Conservation (phyloP, 1,140 invertebrate species). For the Charaxes varanes region DNA sequence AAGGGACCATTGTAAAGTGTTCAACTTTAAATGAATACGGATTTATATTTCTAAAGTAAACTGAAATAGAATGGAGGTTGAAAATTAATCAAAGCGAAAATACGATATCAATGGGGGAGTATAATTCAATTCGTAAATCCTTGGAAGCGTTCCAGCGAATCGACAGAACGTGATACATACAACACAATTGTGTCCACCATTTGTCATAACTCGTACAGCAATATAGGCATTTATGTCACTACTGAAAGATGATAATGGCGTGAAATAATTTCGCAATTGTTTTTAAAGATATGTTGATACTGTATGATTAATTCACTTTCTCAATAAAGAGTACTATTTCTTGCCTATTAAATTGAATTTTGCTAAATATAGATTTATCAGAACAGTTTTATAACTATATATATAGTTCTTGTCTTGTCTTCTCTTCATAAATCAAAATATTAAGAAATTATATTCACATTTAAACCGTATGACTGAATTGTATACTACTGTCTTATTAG, state of each 20-base stretch:
- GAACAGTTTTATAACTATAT: too few species aligned
- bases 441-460: too few species aligned
- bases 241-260: conserved; percentile 18
- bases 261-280: conserved; percentile 20
- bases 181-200: conserved; percentile 22
- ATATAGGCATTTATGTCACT: conserved; percentile 23
- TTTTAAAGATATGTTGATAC: conserved; percentile 28
- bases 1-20: too few species aligned
- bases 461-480: too few species aligned
- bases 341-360: too few species aligned
- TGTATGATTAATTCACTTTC: conserved; percentile 28
- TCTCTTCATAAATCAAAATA: too few species aligned
- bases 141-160: conserved; percentile 29
- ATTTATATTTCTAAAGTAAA: conserved; percentile 5
- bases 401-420: too few species aligned
- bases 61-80: conserved; percentile 5
- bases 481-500: too few species aligned
- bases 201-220: conserved; percentile 27
- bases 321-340: conserved; percentile 25
- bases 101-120: conserved; percentile 22
- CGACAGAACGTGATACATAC: conserved; percentile 22
- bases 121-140: conserved; percentile 36
- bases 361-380: too few species aligned
- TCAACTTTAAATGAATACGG: neutral
- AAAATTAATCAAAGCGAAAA: conserved; percentile 34